Base-by-base conservation (phyloP, 2,888 invertebrate species). In the Theodoxus fluviatilis region DNA sequence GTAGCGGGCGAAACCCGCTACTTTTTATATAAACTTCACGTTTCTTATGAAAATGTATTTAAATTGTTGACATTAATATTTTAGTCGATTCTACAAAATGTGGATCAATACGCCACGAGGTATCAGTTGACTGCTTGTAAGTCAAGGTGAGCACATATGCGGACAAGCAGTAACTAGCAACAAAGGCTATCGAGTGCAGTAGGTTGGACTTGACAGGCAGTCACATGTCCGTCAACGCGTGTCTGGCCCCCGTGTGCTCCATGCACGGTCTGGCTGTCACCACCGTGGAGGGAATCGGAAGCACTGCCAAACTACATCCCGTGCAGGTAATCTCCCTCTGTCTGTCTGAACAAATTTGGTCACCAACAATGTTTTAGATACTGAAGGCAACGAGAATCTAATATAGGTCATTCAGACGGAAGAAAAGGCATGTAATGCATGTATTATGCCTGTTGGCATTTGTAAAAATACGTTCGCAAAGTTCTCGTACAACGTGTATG, bases 271-370 rank as follows among this genome's bases (percentile, higher is more conserved):
- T 93, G 81, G 93, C 96, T 0, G 92, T 98, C 0, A 95, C 94
- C 0, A 97, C 97, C 7, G 92, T 96, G 0, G 97, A 98, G 89
- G 97, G 96, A 0, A 94, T 97, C 59, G 96, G 96, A 2, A 94
- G 92, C 68, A 92, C 92, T 18, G 79, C 79, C 52, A 79, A 81
- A 33, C 81, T 86, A 0, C 85, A 87, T 71, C 84, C 86, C 15
- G 82, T 86, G 35, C 86, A 87, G 83, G 86, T 85, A 28, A 37
- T 25, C 35, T 84, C 86, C 92, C 71, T 91, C 94, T 4, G 93
- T 94, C 0, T 96, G 96, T 81, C 94, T 96, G 0, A 96, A 96
- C 80, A 88, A 96, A 64, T 92, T 92, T 9, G 95, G 95, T 0
- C 88, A 35, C n/a, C 9, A 59, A 28, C 12, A 59, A 59, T 28